phyloP scores from a whole-genome alignment of 2,888 invertebrate genomes.

The Sesia apiformis region DNA sequence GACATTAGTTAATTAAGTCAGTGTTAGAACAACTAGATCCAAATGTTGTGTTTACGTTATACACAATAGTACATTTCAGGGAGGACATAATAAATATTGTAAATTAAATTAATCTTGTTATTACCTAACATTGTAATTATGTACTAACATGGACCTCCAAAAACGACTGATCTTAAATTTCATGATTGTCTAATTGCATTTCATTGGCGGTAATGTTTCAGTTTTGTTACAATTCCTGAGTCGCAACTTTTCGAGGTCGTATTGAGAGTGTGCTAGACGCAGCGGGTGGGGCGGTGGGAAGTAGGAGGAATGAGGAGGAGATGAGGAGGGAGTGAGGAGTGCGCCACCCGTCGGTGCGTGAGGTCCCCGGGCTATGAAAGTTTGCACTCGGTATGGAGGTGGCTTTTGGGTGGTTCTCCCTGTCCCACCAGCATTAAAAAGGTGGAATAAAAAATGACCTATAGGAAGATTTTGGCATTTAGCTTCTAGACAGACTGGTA shows the following conservation, averaged over 20 bases:
- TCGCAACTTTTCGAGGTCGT: constrained; percentile 56
- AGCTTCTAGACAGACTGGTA: background rate
- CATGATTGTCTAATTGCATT: constrained; percentile 18
- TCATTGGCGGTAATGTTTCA: constrained; percentile 16
- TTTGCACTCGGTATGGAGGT: constrained; percentile 11
- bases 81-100: too few relatives aligned
- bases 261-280: constrained; percentile 49
- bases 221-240: constrained; percentile 14
- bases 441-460: background rate
- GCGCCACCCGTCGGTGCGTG: constrained; percentile 19
- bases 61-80: too few relatives aligned
- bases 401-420: background rate
- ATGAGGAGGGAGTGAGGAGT: constrained; percentile 12
- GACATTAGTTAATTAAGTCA: too few relatives aligned
- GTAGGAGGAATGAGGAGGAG: constrained; percentile 1
- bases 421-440: too few relatives aligned
- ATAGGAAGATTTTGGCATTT: background rate
- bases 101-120: too few relatives aligned
- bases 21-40: too few relatives aligned
- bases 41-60: too few relatives aligned
- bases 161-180: constrained; percentile 7
- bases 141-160: background rate
- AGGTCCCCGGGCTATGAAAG: constrained; percentile 18
- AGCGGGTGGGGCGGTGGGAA: constrained; percentile 20
- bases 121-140: too few relatives aligned